Evolutionary conservation across 1,140 invertebrate species (phyloP).

Genomic region (Drosophila persimilis): DNA sequence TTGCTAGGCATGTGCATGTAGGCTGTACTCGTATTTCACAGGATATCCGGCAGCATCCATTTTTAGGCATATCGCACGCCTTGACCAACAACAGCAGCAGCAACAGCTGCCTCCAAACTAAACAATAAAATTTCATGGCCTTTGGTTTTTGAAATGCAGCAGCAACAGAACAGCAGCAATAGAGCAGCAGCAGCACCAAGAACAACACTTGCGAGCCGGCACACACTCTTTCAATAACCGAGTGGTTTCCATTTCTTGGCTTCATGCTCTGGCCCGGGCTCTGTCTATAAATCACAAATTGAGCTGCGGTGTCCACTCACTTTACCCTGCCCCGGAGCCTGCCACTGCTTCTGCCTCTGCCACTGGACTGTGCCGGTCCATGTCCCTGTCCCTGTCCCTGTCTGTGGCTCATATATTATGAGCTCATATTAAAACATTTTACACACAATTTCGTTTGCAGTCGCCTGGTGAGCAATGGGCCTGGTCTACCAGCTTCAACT

Average conservation of each 20-base stretch:
- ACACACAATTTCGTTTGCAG: constrained; percentile 76
- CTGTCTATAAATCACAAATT: constrained; percentile 73
- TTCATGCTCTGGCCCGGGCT: constrained; percentile 12
- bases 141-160: constrained; percentile 31
- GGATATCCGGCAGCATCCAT: constrained; percentile 72
- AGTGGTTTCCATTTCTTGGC: constrained; percentile 16
- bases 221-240: constrained; percentile 30
- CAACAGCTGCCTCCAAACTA: constrained; percentile 44
- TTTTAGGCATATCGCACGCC: constrained; percentile 70
- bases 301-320: constrained; percentile 56
- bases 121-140: constrained; percentile 71
- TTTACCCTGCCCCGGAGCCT: background rate
- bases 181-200: constrained; percentile 17
- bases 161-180: constrained; percentile 1
- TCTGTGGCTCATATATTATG: constrained; percentile 72
- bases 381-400: background rate
- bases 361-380: no score
- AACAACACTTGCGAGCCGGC: constrained; percentile 51
- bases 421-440: constrained; percentile 80
- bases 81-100: constrained; percentile 36
- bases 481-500: constrained; percentile 36
- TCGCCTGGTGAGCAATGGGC: constrained; percentile 34
- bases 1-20: constrained; percentile 55
- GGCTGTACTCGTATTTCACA: constrained; percentile 48
- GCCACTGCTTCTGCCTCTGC: constrained; percentile 15